phyloP scores from a whole-genome alignment of 2,888 invertebrate genomes.

The Pachycephus smyrnensis region DNA sequence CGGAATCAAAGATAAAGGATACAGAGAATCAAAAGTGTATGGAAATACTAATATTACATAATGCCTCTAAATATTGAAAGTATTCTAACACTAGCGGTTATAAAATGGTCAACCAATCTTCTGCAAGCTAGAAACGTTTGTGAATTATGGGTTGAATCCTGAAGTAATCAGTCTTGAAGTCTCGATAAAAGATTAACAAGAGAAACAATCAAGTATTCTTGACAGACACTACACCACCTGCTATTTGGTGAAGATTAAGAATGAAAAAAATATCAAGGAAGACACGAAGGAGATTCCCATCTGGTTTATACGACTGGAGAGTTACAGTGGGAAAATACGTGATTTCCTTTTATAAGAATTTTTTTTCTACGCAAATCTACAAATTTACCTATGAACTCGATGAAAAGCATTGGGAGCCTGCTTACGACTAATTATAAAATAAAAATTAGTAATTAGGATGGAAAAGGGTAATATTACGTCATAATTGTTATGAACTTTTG shows the following conservation, averaged over 20 bases:
- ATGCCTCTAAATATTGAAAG: too few species aligned
- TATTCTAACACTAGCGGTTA: too few species aligned
- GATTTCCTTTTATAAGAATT: neutral
- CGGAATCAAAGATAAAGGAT: too few species aligned
- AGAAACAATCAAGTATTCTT: neutral
- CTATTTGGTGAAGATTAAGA: neutral
- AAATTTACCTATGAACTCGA: too few species aligned
- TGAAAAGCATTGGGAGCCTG: neutral
- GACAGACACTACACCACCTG: neutral
- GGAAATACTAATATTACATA: too few species aligned
- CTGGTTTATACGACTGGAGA: neutral
- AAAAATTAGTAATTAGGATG: neutral
- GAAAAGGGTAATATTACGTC: neutral
- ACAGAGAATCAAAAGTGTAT: too few species aligned
- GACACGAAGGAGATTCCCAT: neutral
- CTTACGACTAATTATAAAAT: neutral
- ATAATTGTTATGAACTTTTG: neutral
- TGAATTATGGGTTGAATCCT: neutral
- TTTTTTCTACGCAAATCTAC: neutral
- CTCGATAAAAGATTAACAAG: neutral
- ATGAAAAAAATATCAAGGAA: neutral
- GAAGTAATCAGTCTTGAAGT: neutral
- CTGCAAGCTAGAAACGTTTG: too few species aligned
- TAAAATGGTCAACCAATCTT: too few species aligned
- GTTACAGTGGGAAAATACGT: neutral